These are phyloP conservation scores for Xerus rutilus DNA, from an alignment of 2,797 vertebrate genomes.

Conservation along the genomic window DNA sequence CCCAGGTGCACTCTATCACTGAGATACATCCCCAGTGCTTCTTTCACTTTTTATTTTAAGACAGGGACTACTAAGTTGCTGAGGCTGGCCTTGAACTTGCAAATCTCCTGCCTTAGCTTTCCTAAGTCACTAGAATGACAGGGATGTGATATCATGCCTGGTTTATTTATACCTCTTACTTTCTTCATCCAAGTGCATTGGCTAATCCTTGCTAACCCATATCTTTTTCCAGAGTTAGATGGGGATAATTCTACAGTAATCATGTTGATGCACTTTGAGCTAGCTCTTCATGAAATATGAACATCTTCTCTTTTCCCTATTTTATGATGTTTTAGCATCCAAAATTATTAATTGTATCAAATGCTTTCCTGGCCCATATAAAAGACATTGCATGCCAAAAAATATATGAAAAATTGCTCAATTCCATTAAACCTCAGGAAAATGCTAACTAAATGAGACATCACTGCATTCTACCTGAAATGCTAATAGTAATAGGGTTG, in stretches of 20 bases:
- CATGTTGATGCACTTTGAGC: neutral
- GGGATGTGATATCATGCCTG: too few relatives aligned
- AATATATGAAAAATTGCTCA: neutral
- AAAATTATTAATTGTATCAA: neutral
- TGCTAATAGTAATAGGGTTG: neutral
- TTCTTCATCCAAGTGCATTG: neutral
- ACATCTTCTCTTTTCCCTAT: neutral
- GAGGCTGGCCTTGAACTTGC: too few relatives aligned
- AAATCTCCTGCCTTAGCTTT: too few relatives aligned
- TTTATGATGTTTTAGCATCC: slow-evolving; percentile 34
- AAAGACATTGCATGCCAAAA: neutral
- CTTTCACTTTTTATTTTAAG: too few relatives aligned
- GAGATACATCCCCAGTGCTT: too few relatives aligned
- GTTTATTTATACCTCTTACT: neutral
- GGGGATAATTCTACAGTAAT: neutral
- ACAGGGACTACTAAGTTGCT: too few relatives aligned
- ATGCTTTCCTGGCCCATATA: neutral
- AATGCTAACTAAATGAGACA: slow-evolving; percentile 24
- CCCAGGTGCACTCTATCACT: too few relatives aligned
- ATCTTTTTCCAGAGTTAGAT: slow-evolving; percentile 1
- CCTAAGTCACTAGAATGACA: too few relatives aligned
- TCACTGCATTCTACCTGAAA: neutral
- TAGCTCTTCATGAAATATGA: neutral
- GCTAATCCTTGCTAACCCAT: neutral
- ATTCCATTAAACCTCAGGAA: neutral